Evolutionary conservation across 2,113 vertebrate species (phyloP).

Genomic region (Emydura subglobosa): DNA sequence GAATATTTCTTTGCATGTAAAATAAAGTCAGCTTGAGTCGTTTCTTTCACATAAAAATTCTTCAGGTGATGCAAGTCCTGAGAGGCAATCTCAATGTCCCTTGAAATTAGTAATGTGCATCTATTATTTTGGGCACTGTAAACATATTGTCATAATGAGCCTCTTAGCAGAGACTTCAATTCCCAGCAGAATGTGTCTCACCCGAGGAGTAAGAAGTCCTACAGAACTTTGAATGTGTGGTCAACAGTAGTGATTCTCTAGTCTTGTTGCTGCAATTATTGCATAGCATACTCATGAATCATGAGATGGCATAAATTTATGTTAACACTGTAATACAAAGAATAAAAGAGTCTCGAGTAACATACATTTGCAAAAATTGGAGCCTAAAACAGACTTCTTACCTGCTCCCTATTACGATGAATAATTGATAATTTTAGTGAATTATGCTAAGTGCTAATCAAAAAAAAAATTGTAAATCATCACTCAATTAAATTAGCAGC

Average conservation of each 20-base stretch:
- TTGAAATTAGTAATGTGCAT: neutral
- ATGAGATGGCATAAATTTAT: neutral
- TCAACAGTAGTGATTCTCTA: constrained; percentile 11
- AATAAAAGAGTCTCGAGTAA: neutral
- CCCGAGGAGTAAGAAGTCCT: neutral
- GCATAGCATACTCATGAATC: accelerated
- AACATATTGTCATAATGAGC: neutral
- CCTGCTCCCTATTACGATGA: neutral
- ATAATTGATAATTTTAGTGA: constrained; percentile 15
- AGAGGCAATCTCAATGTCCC: neutral
- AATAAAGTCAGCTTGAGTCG: neutral
- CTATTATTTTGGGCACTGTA: constrained; percentile 1
- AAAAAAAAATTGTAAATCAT: constrained; percentile 12
- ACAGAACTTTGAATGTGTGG: neutral
- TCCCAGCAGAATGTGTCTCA: neutral
- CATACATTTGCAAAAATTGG: constrained; percentile 28
- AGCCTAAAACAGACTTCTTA: neutral
- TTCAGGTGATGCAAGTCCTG: neutral
- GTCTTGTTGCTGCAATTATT: neutral
- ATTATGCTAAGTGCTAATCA: constrained; percentile 29
- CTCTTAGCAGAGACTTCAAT: constrained; percentile 20
- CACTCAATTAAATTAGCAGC: neutral
- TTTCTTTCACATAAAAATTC: neutral
- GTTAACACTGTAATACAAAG: neutral
- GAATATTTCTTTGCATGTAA: neutral